phyloP scores from a whole-genome alignment of 2,797 vertebrate genomes.

The Gymnoscopelus microlampas region DNA sequence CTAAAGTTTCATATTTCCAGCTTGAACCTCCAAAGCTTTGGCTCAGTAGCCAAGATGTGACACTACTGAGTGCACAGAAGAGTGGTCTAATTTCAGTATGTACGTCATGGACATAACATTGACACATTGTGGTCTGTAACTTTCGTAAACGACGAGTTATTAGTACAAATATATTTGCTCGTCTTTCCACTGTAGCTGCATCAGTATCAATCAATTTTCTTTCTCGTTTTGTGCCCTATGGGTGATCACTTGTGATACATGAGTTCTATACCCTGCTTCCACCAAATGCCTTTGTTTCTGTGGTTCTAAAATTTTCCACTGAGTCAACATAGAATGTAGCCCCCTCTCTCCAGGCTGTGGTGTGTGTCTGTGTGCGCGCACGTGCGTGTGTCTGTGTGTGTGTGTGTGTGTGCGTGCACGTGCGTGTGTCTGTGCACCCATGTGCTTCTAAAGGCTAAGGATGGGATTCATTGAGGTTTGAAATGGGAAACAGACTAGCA shows the following conservation, averaged over 20 bases:
- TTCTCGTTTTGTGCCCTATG: conserved; percentile 5
- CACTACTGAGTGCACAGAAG: not conserved
- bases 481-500: conserved; percentile 79
- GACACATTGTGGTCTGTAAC: not conserved
- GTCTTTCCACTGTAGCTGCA: too few species aligned
- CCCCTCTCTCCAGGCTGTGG: conserved; percentile 55
- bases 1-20: not conserved
- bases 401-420: conserved; percentile 1
- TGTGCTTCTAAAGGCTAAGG: conserved; percentile 67
- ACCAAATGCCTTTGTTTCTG: conserved; percentile 61
- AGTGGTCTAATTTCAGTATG: not conserved
- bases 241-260: conserved; percentile 30
- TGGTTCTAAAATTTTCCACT: conserved; percentile 71
- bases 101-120: conserved; percentile 8
- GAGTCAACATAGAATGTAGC: conserved; percentile 59
- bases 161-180: not conserved
- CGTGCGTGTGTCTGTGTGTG: conserved; percentile 12
- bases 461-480: conserved; percentile 79
- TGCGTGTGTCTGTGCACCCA: conserved; percentile 19
- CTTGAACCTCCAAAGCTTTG: not conserved
- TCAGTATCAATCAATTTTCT: too few species aligned
- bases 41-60: not conserved
- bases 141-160: conserved; percentile 7
- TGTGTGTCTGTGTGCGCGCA: conserved; percentile 34
- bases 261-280: conserved; percentile 34